phyloP scores from a whole-genome alignment of 2,888 invertebrate species.

The Trachelus iudaicus region DNA sequence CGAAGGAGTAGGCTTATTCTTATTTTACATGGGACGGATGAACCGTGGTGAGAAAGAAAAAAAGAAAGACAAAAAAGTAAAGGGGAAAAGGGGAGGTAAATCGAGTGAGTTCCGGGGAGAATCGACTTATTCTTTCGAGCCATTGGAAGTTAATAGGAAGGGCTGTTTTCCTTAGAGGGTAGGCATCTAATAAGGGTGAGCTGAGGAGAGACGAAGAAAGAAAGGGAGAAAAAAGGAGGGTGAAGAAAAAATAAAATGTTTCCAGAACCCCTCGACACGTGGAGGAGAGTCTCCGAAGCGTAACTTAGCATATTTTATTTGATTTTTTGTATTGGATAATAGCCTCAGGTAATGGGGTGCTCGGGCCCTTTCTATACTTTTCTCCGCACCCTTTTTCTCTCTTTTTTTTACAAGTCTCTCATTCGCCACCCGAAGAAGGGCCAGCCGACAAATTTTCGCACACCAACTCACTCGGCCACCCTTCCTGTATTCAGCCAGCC shows the following conservation, averaged over 20 bases:
- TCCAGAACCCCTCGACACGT: slow-evolving; percentile 42
- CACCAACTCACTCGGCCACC: slow-evolving; percentile 29
- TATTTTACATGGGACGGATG: background rate
- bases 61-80: slow-evolving; percentile 5
- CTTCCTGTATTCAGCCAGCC: slow-evolving; percentile 1
- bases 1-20: background rate
- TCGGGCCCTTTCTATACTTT: slow-evolving; percentile 12
- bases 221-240: slow-evolving; percentile 31
- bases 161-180: background rate
- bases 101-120: slow-evolving; percentile 12
- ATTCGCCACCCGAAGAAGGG: background rate
- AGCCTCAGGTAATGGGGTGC: slow-evolving; percentile 64
- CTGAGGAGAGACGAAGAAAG: slow-evolving; percentile 18
- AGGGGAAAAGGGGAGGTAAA: slow-evolving; percentile 21
- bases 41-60: slow-evolving; percentile 10
- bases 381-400: background rate
- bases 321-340: slow-evolving; percentile 66
- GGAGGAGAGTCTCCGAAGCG: slow-evolving; percentile 51
- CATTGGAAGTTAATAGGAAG: slow-evolving; percentile 47
- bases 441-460: slow-evolving; percentile 54
- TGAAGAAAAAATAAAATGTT: slow-evolving; percentile 40
- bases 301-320: slow-evolving; percentile 65
- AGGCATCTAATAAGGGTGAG: slow-evolving; percentile 10
- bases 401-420: too few species aligned
- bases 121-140: slow-evolving; percentile 39